These are phyloP conservation scores for Mizuhopecten yessoensis DNA, from an alignment of 1,140 invertebrate species.

Conservation along the genomic window DNA sequence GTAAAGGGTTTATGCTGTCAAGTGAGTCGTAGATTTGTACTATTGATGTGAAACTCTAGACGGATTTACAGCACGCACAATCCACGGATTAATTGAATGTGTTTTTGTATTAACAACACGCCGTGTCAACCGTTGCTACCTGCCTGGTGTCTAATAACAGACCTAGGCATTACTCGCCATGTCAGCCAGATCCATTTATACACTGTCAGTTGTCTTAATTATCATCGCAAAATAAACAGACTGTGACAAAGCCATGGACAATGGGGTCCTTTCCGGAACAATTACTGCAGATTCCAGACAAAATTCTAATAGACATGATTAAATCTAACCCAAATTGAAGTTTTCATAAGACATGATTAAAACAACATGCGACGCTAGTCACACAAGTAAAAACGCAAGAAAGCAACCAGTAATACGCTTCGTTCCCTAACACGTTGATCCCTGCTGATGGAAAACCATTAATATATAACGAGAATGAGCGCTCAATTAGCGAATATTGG, in stretches of 20 bases:
- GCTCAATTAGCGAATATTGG: no score
- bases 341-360: no score
- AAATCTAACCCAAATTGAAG: no score
- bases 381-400: no score
- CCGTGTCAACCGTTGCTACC: not conserved
- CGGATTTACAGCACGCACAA: not conserved
- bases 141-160: not conserved
- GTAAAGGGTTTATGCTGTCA: not conserved
- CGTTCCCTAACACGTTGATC: no score
- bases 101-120: not conserved
- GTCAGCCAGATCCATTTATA: not conserved
- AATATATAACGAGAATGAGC: no score
- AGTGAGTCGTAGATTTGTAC: not conserved
- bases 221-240: not conserved
- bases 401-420: no score
- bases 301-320: no score
- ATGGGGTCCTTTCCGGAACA: no score
- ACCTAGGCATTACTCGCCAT: not conserved
- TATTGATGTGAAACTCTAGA: not conserved
- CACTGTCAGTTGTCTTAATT: not conserved
- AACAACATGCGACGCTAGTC: no score
- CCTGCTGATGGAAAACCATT: no score
- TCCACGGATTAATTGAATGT: not conserved
- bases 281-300: no score
- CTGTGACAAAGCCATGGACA: not conserved